These are phyloP conservation scores for Tychaedon coryphoeus DNA, from an alignment of 2,113 vertebrate species.

Conservation along the genomic window DNA sequence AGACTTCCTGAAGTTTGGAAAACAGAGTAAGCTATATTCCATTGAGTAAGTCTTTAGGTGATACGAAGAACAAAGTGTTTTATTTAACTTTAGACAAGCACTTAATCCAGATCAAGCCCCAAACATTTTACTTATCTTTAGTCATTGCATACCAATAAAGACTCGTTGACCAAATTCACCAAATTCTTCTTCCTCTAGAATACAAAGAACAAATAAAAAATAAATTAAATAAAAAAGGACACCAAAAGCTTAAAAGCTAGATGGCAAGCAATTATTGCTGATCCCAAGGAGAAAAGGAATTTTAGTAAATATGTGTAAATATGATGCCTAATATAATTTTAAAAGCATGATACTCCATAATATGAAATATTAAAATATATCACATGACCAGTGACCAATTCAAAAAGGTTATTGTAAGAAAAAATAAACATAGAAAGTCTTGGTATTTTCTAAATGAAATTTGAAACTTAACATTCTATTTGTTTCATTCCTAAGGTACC, in stretches of 20 bases:
- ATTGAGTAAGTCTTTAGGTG: neutral
- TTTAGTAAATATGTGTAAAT: neutral
- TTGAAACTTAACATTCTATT: neutral
- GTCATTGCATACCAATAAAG: conserved; percentile 80
- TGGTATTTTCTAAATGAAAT: neutral
- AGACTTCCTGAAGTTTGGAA: neutral
- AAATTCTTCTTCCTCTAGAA: conserved; percentile 88
- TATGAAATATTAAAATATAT: neutral
- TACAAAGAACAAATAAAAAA: neutral
- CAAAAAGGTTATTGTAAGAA: neutral
- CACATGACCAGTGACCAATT: neutral
- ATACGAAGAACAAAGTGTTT: neutral
- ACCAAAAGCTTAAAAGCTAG: neutral
- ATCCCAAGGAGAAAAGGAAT: neutral
- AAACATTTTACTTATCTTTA: conserved; percentile 11
- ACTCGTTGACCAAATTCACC: conserved; percentile 77
- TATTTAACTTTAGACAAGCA: neutral
- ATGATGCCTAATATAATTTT: neutral
- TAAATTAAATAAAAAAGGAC: neutral
- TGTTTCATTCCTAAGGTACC: neutral
- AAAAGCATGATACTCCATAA: neutral
- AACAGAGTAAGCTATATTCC: neutral
- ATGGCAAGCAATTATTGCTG: neutral
- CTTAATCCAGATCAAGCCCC: neutral
- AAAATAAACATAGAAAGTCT: neutral